Percentiles rank a stretch among this genome's conserved stretches.
These are phyloP conservation scores for Ornithoptera priamus DNA, from an alignment of 2,888 invertebrate species.

Conservation along the genomic window DNA sequence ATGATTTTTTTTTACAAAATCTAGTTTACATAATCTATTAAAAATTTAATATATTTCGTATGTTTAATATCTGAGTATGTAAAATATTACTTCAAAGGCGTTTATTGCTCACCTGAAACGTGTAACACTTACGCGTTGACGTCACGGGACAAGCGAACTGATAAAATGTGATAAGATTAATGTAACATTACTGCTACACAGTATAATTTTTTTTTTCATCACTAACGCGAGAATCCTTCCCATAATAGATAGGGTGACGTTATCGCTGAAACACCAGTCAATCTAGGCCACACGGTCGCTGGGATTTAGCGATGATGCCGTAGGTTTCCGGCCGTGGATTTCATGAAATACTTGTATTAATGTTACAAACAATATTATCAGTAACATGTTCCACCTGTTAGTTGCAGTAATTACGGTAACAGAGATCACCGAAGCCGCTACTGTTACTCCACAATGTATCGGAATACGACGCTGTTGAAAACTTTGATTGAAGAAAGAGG, in stretches of 20 bases:
- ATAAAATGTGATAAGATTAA: slow-evolving; percentile 26
- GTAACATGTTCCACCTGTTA: neutral
- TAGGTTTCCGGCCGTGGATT: neutral
- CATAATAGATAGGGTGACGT: slow-evolving; percentile 31
- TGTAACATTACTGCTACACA: slow-evolving; percentile 1
- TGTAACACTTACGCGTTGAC: slow-evolving; percentile 9
- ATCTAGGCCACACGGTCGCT: slow-evolving; percentile 27
- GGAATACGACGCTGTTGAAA: too few relatives aligned
- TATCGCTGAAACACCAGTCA: slow-evolving; percentile 20
- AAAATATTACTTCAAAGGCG: neutral
- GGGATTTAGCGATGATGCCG: slow-evolving; percentile 14
- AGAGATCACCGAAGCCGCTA: too few relatives aligned
- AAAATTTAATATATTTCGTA: neutral
- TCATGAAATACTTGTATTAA: neutral
- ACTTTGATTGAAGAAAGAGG: too few relatives aligned
- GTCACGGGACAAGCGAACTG: slow-evolving; percentile 22
- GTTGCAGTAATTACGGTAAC: too few relatives aligned
- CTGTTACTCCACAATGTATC: too few relatives aligned
- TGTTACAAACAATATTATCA: neutral
- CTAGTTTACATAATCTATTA: too few relatives aligned
- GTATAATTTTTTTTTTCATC: slow-evolving; percentile 7
- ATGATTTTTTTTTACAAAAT: too few relatives aligned
- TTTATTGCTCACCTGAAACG: neutral
- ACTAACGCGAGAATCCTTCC: slow-evolving; percentile 36
- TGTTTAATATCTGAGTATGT: neutral